Conservation (phyloP, 2,797 vertebrate genomes). For the Euthynnus affinis region DNA sequence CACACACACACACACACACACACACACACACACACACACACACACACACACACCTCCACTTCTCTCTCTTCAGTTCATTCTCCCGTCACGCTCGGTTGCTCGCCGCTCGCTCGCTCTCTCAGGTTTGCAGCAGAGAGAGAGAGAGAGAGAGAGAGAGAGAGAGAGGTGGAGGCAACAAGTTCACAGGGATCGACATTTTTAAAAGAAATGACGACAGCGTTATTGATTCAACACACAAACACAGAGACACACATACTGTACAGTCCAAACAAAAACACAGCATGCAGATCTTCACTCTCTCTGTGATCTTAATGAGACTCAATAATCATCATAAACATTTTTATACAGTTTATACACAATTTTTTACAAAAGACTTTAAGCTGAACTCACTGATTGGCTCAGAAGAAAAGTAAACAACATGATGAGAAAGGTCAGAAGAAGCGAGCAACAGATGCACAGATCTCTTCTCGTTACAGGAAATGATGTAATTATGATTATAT, state of each 20-base stretch:
- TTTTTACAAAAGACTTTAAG: no score
- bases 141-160: neutral
- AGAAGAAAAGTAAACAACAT: no score
- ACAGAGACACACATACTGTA: no score
- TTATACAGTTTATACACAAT: neutral
- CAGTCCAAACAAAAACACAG: no score
- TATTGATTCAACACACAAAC: neutral
- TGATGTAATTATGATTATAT: no score
- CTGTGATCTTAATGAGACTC: no score
- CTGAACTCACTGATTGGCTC: no score
- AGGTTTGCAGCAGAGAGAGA: neutral
- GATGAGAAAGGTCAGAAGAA: no score
- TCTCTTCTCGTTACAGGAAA: no score
- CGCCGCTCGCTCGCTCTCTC: slow-evolving; percentile 11
- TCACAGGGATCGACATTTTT: slow-evolving; percentile 23
- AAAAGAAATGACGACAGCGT: neutral
- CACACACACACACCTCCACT: slow-evolving; percentile 25
- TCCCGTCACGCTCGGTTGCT: slow-evolving; percentile 27
- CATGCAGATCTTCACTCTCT: neutral
- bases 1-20: slow-evolving; percentile 46
- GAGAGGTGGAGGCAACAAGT: neutral
- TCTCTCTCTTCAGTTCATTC: slow-evolving; percentile 3
- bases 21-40: slow-evolving; percentile 47
- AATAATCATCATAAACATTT: neutral
- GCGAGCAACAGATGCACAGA: no score